Conservation (phyloP, 2,888 invertebrate genomes). For the Agapetus fuscipes region DNA sequence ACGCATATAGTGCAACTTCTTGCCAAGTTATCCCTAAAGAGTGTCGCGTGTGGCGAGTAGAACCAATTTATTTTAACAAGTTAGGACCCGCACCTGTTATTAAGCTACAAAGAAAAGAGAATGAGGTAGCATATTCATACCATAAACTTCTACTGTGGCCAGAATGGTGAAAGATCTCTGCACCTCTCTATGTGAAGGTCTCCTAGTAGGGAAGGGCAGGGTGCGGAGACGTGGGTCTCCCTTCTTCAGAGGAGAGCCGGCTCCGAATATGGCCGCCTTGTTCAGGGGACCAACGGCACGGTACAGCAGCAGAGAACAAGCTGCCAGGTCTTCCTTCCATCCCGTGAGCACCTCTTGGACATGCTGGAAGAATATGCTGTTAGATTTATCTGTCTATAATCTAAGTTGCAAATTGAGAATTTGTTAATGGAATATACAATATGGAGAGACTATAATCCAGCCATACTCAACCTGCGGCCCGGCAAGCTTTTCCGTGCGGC, state of each 20-base stretch:
- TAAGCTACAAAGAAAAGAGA: not conserved
- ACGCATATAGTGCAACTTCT: too few species aligned
- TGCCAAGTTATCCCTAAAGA: too few species aligned
- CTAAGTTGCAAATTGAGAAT: too few species aligned
- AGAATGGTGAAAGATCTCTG: conserved; percentile 62
- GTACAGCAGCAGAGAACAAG: conserved; percentile 64
- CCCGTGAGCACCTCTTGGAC: conserved; percentile 58
- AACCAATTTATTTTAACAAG: too few species aligned
- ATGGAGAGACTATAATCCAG: too few species aligned
- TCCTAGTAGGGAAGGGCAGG: conserved; percentile 73
- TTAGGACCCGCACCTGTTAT: not conserved
- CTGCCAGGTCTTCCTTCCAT: conserved; percentile 58
- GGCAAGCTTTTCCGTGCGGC: too few species aligned
- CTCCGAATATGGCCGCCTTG: conserved; percentile 65
- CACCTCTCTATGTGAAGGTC: conserved; percentile 74
- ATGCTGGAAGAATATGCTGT: conserved; percentile 52
- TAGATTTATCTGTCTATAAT: too few species aligned
- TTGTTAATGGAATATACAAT: too few species aligned
- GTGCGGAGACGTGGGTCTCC: conserved; percentile 54
- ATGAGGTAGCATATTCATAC: conserved; percentile 44
- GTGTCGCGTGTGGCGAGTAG: too few species aligned
- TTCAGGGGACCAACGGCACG: conserved; percentile 67
- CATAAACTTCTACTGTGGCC: conserved; percentile 55
- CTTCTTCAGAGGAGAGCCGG: conserved; percentile 55
- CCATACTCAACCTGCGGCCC: too few species aligned